phyloP scores from a whole-genome alignment of 2,888 invertebrate species.

The Sarcophaga subvicina region DNA sequence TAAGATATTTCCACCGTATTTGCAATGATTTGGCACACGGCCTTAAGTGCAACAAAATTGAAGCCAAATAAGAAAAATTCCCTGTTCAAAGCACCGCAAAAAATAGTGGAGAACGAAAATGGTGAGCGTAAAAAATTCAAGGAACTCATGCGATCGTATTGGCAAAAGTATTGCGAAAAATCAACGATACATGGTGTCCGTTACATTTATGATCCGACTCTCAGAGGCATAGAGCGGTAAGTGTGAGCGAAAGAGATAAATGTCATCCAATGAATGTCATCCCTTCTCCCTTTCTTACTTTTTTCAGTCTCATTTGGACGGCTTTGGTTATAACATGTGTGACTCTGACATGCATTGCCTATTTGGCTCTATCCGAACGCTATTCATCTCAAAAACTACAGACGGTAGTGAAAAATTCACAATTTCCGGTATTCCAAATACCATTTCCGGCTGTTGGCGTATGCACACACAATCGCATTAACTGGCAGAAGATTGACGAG shows the following conservation, averaged over 20 bases:
- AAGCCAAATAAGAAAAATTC: slow-evolving; percentile 8
- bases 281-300: background rate
- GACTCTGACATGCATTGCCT: slow-evolving; percentile 73
- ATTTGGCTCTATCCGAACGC: slow-evolving; percentile 74
- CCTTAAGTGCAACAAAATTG: slow-evolving; percentile 27
- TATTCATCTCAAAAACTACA: slow-evolving; percentile 76
- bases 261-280: slow-evolving; percentile 56
- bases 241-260: slow-evolving; percentile 4
- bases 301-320: slow-evolving; percentile 76
- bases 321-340: slow-evolving; percentile 75
- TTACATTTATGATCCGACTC: slow-evolving; percentile 76
- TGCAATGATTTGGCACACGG: slow-evolving; percentile 64
- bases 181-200: slow-evolving; percentile 79
- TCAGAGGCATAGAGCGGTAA: slow-evolving; percentile 77
- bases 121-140: slow-evolving; percentile 53
- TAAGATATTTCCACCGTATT: slow-evolving; percentile 26
- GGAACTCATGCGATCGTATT: slow-evolving; percentile 73
- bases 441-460: slow-evolving; percentile 79
- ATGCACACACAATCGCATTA: slow-evolving; percentile 79
- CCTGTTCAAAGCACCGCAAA: slow-evolving; percentile 8
- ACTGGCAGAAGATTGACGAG: slow-evolving; percentile 76
- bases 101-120: slow-evolving; percentile 39
- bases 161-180: slow-evolving; percentile 77
- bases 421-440: slow-evolving; percentile 78
- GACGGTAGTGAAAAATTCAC: slow-evolving; percentile 80